phyloP scores from a whole-genome alignment of 2,888 invertebrate species.

The Athalia rosae region DNA sequence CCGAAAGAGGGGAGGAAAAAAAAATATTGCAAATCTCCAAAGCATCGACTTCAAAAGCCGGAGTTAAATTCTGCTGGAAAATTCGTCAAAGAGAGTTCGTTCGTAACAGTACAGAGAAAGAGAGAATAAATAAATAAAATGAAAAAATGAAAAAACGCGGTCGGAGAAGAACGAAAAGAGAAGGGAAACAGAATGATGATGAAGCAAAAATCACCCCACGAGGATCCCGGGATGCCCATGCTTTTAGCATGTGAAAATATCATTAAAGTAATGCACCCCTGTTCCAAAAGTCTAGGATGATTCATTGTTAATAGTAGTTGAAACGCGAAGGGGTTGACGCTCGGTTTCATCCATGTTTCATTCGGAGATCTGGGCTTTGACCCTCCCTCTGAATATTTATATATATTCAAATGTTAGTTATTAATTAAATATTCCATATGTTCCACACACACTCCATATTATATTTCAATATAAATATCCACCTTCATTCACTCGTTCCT shows the following conservation, averaged over 20 bases:
- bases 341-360: not conserved
- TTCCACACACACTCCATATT: not conserved
- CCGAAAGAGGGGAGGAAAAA: too few relatives aligned
- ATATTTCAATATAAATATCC: too few relatives aligned
- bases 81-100: too few relatives aligned
- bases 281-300: constrained; percentile 36
- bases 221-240: not conserved
- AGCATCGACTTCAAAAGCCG: too few relatives aligned
- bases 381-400: too few relatives aligned
- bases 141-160: too few relatives aligned
- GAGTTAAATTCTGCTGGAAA: too few relatives aligned
- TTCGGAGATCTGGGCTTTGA: not conserved
- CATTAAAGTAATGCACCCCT: constrained; percentile 43
- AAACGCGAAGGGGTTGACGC: constrained; percentile 38
- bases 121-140: too few relatives aligned
- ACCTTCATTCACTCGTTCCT: too few relatives aligned
- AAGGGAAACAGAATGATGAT: not conserved
- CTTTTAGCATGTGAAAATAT: constrained; percentile 43
- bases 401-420: constrained; percentile 1
- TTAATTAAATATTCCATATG: not conserved
- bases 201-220: not conserved
- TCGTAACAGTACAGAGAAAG: too few relatives aligned
- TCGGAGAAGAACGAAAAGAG: too few relatives aligned
- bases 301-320: constrained; percentile 44
- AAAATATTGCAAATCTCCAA: too few relatives aligned